Conservation (phyloP, 2,888 invertebrate genomes). For the Macrosoma leucophasiata region DNA sequence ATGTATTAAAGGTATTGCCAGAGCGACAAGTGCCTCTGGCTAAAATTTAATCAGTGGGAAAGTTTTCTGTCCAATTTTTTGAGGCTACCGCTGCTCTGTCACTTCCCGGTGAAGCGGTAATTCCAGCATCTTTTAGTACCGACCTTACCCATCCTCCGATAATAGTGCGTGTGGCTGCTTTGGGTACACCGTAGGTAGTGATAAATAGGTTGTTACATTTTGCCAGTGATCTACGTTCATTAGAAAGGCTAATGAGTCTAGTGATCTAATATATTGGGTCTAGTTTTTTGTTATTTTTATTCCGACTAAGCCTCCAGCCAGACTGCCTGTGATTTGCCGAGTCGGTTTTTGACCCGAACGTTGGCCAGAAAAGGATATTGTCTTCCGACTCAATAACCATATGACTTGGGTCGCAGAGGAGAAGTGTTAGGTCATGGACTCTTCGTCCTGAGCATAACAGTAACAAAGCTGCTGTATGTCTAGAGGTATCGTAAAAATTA, state of each 20-base stretch:
- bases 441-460: conserved; percentile 6
- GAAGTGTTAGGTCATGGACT: conserved; percentile 2
- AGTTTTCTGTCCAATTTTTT: conserved; percentile 17
- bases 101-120: conserved; percentile 11
- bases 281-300: background rate
- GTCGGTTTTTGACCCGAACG: background rate
- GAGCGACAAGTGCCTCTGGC: conserved; percentile 14
- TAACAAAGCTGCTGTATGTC: conserved; percentile 1
- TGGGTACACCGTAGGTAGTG: conserved; percentile 7
- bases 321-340: background rate
- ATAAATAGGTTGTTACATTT: too few relatives aligned
- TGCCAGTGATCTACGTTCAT: too few relatives aligned
- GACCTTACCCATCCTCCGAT: conserved; percentile 15
- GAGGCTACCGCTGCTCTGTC: conserved; percentile 19
- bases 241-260: background rate
- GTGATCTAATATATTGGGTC: background rate
- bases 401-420: too few relatives aligned
- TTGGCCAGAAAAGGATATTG: background rate
- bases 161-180: conserved; percentile 10
- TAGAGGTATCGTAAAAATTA: conserved; percentile 9
- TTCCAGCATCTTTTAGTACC: conserved; percentile 9
- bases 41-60: conserved; percentile 14
- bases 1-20: conserved; percentile 12
- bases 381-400: too few relatives aligned
- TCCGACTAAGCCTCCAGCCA: background rate